Base-by-base conservation (phyloP, 1,140 invertebrate genomes). In the Cardiocondyla obscurior region DNA sequence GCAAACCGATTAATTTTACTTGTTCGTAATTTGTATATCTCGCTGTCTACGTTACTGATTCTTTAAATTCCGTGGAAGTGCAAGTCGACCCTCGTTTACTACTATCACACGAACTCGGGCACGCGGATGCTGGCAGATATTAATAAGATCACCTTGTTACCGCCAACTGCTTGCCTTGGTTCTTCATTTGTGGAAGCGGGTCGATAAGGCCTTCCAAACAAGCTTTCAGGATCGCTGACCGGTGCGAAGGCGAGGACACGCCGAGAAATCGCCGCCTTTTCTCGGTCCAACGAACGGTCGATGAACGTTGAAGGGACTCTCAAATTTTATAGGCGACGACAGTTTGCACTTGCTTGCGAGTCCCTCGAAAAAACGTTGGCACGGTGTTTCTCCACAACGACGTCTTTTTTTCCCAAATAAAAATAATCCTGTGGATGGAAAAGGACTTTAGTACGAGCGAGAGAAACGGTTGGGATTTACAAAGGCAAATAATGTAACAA, bases 121-220 rank as follows among this genome's bases (percentile, higher is more conserved):
- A 58, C n/a, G n/a, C 7, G 7, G 28, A 58, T 33, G 19, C 33
- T 8, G 3, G 7, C 57, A 36, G 2, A 19, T 39, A 39, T 30
- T 19, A 67, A 67, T 67, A 28, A 44, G 42, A 46, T 65, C 62
- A 36, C 4, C 58, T 62, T 62, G 58, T 62, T 62, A 39, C 30
- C 6, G 19, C 19, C 19, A 62, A 62, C 5, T 4, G 33, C 42
- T 62, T 19, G 42, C 33, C 33, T 62, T 62, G 58, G 22, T 62
- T 62, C 12, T 62, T 62, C 36, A 62, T 22, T 25, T 62, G 33
- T 62, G 36, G 33, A 62, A 62, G 12, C 53, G 16, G 14, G 5
- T 42, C 55, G 28, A 33, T 14, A 6, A 62, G 42, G 58, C 36
- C 3, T 36, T 14, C n/a, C 58, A 62, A 62, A 62, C 14, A 33